phyloP scores from a whole-genome alignment of 2,888 invertebrate species.

The Catocala fraxini region DNA sequence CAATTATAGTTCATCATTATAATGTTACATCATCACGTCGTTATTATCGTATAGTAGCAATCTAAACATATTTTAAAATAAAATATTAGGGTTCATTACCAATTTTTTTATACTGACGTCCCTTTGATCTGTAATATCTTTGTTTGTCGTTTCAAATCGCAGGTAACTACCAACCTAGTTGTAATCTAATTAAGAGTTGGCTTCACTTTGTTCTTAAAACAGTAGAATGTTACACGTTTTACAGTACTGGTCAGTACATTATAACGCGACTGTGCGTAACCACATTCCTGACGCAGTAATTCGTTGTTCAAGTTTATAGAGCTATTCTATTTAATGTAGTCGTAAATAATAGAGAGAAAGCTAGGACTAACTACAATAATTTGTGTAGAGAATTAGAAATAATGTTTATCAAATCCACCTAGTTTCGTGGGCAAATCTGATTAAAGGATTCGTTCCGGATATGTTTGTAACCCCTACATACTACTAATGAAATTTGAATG shows the following conservation, averaged over 20 bases:
- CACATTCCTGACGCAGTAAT: constrained; percentile 5
- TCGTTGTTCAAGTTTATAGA: neutral
- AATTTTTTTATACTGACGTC: too few relatives aligned
- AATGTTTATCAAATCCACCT: too few relatives aligned
- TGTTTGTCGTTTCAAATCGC: too few relatives aligned
- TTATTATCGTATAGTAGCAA: neutral
- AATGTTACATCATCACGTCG: constrained; percentile 1
- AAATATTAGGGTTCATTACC: too few relatives aligned
- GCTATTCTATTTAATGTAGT: constrained; percentile 1
- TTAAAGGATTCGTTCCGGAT: neutral
- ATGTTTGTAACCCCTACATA: too few relatives aligned
- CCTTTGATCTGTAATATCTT: too few relatives aligned
- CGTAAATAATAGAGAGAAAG: constrained; percentile 1
- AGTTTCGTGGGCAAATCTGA: too few relatives aligned
- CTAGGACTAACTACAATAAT: too few relatives aligned
- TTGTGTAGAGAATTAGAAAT: too few relatives aligned
- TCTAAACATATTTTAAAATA: neutral
- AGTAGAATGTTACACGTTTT: too few relatives aligned
- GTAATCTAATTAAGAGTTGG: neutral
- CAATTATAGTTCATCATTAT: constrained; percentile 5
- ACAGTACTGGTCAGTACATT: too few relatives aligned
- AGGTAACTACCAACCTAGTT: neutral
- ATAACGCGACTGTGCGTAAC: neutral
- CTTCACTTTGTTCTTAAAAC: neutral
- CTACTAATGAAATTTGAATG: too few relatives aligned